Base-by-base conservation (phyloP, 2,797 vertebrate species). In the Sebastiscus tertius region DNA sequence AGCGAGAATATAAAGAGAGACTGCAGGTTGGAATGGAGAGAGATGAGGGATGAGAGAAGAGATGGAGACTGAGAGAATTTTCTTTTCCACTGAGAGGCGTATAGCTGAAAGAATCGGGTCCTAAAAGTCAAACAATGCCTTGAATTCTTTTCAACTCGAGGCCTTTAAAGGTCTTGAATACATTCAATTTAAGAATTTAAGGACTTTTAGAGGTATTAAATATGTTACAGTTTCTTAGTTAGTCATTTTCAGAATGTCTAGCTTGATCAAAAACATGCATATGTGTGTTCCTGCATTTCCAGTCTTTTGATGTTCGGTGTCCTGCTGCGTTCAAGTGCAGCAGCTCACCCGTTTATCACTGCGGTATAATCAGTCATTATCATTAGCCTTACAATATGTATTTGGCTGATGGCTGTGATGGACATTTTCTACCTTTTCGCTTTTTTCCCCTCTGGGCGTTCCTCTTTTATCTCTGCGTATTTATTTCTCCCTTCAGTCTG, bases 1-100 rank as follows among this genome's bases (percentile, higher is more conserved):
- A 71, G 69, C 7, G 5, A 72, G 85, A 72, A 85, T 65, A 77
- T 71, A 82, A 82, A 83, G 65, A 82, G 80, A 69, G 72, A 83
- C 18, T 64, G 71, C 66, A 74, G 81, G 74, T 81, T 77, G 81
- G 64, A 69, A 80, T 66, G 66, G 33, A 46, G 83, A 85, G 79
- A 85, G 77, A 77, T 59, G 75, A 56, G 24, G 65, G 67, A 73
- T 39, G 81, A 76, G 54, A 55, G 63, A 63, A 34, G 46, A 69
- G 63, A 62, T 2, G 2, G 62, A 74, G 76, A 62, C 52, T 36
- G 64, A 86, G 73, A 74, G 59, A 78, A 26, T 34, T 27, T 54
- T 24, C 26, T 34, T 27, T 56, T 68, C 9, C 39, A 14, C 56
- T 42, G 63, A 72, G 9, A 65, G 31, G n/a, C 8, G 4, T 8